Conservation (phyloP, 2,113 vertebrate genomes). For the Casuarius casuarius region DNA sequence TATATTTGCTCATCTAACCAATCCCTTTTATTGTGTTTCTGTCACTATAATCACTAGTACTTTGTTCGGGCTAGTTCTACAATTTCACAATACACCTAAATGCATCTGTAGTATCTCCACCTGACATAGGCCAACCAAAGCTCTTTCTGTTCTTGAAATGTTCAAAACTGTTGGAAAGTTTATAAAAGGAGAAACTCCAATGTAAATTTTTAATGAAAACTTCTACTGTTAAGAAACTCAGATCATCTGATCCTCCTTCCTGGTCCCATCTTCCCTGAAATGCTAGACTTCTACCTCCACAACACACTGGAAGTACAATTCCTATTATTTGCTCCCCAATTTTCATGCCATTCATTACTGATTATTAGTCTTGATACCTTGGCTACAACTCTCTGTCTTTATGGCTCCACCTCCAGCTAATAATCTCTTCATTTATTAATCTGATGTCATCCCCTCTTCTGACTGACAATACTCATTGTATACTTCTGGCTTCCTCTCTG, state of each 20-base stretch:
- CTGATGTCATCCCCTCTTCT: neutral
- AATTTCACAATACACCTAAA: neutral
- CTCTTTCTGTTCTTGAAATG: neutral
- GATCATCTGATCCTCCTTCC: neutral
- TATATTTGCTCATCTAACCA: neutral
- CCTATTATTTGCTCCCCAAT: neutral
- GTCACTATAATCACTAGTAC: neutral
- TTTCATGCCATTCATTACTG: neutral
- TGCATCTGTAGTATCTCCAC: neutral
- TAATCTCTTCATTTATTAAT: neutral
- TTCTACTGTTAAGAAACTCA: neutral
- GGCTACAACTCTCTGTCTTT: neutral
- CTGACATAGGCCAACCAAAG: neutral
- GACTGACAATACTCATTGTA: neutral
- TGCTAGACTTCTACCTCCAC: neutral
- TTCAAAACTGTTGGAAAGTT: neutral
- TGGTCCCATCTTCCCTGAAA: neutral
- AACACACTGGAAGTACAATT: neutral
- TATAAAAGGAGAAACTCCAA: neutral
- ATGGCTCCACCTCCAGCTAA: neutral
- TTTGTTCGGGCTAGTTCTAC: neutral
- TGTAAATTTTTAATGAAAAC: neutral
- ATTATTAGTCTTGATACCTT: neutral
- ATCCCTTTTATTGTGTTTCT: neutral
- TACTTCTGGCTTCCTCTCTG: neutral